Evolutionary conservation across 2,113 vertebrate species (phyloP).

Genomic region (Oryzias curvinotus): DNA sequence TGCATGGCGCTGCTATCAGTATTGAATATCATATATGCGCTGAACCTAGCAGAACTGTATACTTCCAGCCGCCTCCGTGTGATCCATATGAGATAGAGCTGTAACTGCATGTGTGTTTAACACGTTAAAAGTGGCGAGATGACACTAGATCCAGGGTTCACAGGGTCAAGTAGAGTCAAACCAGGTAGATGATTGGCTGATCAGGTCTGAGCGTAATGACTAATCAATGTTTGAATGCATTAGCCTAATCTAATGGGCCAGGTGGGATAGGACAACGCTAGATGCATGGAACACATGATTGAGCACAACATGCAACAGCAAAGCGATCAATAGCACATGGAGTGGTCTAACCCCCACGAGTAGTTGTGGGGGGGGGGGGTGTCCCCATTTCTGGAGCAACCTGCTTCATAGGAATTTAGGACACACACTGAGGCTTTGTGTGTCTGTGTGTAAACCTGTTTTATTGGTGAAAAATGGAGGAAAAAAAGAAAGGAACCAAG

Average conservation of each 20-base stretch:
- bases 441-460: conserved; percentile 32
- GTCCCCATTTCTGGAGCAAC: conserved; percentile 59
- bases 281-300: conserved; percentile 89
- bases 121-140: conserved; percentile 44
- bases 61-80: background rate
- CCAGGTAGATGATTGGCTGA: conserved; percentile 89
- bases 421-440: conserved; percentile 19
- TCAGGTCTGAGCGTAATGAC: conserved; percentile 93
- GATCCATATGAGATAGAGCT: conserved; percentile 29
- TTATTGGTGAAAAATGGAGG: conserved; percentile 51
- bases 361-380: conserved; percentile 4
- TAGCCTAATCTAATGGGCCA: conserved; percentile 94
- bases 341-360: conserved; percentile 82
- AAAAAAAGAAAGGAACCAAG: conserved; percentile 43
- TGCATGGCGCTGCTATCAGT: conserved; percentile 27
- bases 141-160: conserved; percentile 51
- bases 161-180: conserved; percentile 71
- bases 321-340: conserved; percentile 89
- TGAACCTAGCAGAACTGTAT: conserved; percentile 31
- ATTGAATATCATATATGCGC: conserved; percentile 49
- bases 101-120: conserved; percentile 54
- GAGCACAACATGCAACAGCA: conserved; percentile 90
- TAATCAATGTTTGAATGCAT: conserved; percentile 99
- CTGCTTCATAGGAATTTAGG: conserved; percentile 68
- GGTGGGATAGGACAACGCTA: conserved; percentile 90